Evolutionary conservation across 2,888 invertebrate genomes (phyloP), one percentile per base, ranked within the genome.

Genomic region (Salpingus planirostris): DNA sequence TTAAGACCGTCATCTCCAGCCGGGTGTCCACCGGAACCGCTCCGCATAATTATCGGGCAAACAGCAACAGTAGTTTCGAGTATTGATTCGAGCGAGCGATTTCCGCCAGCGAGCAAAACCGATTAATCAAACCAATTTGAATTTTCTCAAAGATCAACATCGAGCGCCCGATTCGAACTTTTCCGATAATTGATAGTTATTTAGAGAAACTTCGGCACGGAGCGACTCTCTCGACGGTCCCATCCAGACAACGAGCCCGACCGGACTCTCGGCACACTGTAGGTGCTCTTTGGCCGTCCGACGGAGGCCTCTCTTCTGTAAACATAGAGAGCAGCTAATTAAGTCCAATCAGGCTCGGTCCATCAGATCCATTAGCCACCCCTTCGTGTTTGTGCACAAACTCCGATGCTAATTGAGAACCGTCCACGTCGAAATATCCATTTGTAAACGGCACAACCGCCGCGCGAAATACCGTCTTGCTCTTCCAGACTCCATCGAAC

Each of bases 291-390:
- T 18, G n/a, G 18, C 18, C 18, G 18, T 42, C 38, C 34, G 32
- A 33, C 39, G 33, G 43, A 47, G 43, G 42, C 44, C 41, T 48
- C 50, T 45, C 47, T 46, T 51, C 40, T 52, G 57, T 55, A 59
- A 59, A 64, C 59, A 59, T 47, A 49, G 55, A 59, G 60, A 66
- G 59, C 67, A 69, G 65, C 68, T 71, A 73, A 74, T 73, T 71
- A 71, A 68, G 68, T 67, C 64, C 69, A 71, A 70, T 73, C 70
- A 70, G 66, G 60, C 61, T 58, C 62, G 68, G 64, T 62, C 67
- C 64, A 66, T 67, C 66, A 62, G 64, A 62, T 63, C 66, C 66
- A 66, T 68, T 67, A 65, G 61, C 62, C 64, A 57, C 57, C 54
- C 60, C 57, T 57, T 56, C 57, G 59, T 63, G 64, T 63, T 63